Evolutionary conservation across 2,888 invertebrate genomes (phyloP).

Genomic region (Liopterus haemorrhoidalis): DNA sequence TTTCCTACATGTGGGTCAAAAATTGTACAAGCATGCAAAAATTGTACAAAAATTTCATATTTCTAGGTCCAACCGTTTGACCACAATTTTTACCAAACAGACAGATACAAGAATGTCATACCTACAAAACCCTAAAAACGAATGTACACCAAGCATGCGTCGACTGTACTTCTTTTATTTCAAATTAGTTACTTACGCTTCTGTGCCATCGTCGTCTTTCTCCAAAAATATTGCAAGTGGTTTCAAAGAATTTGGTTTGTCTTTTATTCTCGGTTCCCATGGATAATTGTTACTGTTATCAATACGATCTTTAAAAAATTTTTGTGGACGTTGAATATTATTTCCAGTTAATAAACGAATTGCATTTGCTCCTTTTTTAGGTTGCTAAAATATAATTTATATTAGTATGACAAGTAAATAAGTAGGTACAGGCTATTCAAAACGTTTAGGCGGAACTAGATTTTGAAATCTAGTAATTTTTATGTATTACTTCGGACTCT

Average conservation of each 20-base stretch:
- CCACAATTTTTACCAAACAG: no score
- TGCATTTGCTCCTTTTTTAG: constrained; percentile 34
- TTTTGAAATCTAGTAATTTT: no score
- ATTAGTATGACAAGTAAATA: constrained; percentile 18
- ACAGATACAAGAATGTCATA: no score
- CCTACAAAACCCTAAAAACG: no score
- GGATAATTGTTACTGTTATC: constrained; percentile 69
- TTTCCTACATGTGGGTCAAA: no score
- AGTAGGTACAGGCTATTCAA: no score
- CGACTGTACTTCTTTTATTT: no score
- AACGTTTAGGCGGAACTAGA: constrained; percentile 19
- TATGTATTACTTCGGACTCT: neutral
- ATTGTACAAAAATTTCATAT: no score
- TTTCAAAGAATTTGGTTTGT: constrained; percentile 82
- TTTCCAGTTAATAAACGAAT: constrained; percentile 61
- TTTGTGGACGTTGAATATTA: constrained; percentile 75
- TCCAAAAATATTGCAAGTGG: constrained; percentile 70
- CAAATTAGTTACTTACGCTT: constrained; percentile 47
- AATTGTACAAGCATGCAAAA: no score
- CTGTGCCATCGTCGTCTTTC: constrained; percentile 56
- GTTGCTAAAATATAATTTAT: neutral
- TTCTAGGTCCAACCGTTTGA: no score
- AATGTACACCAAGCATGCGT: no score
- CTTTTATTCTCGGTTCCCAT: constrained; percentile 76
- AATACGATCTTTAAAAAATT: constrained; percentile 74